Base-by-base conservation (phyloP, 2,113 vertebrate species). In the Thymallus thymallus region DNA sequence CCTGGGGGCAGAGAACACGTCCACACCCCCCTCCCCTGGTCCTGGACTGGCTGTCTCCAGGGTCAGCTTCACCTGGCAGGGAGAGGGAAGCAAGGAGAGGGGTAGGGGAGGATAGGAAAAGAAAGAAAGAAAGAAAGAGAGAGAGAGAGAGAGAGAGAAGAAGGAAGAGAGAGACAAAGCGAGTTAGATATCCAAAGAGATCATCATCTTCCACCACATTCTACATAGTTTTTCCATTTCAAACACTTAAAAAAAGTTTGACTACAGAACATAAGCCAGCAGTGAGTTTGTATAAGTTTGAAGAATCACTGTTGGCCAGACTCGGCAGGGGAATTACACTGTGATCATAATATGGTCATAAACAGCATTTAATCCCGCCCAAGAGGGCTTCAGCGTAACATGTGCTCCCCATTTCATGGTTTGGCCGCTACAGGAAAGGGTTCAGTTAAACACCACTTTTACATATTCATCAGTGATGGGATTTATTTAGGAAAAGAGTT, bases 11-110 rank as follows among this genome's bases (percentile, higher is more conserved):
- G 63, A 32, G 0, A 75, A 67, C 10, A 73, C 30, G 2, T 85
- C 65, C 18, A 45, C 35, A 78, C 85, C 83, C 24, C 81, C 80
- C 68, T 30, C 30, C 9, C 9, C 56, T 3, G 58, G 58, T 0
- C 48, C 64, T 6, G 62, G 86, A 20, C 87, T 56, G 0, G 88
- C 86, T 0, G 95, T 96, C 91, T 98, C 95, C 88, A 99, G 87
- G 29, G 96, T 97, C 78, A 99, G 90, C 88, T 94, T 96, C 82
- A 99, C 95, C 98, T 99, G 81, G 32, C 35, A 1, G 16, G 23
- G 68, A 16, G 22, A 41, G 89, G 88, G 2, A 91, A 92, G 0
- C 82, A 60, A n/a, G 77, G 77, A 76, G 86, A 93, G 74, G 1
- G 68, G 68, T 26, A 89, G 4, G 84, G 86, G 45, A 14, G 0